These are phyloP conservation scores for Aleadryas rufinucha DNA, from an alignment of 2,113 vertebrate genomes.

Conservation along the genomic window DNA sequence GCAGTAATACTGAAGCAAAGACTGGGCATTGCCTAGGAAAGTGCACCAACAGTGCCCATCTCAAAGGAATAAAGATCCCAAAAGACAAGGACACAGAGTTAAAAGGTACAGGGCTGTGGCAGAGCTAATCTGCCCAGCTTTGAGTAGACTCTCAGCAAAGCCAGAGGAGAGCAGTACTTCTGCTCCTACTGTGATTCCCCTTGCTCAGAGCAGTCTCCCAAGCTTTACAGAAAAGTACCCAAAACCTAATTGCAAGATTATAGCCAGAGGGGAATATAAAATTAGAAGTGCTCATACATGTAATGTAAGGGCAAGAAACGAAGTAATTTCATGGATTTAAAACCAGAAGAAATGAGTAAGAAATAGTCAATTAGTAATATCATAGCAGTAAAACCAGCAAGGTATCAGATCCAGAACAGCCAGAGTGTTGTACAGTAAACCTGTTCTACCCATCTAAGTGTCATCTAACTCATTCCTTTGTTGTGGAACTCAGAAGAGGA, in stretches of 20 bases:
- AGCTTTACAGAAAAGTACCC: not conserved
- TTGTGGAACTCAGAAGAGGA: not conserved
- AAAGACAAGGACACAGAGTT: not conserved
- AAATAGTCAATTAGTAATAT: not conserved
- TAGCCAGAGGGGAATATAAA: not conserved
- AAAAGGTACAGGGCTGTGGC: not conserved
- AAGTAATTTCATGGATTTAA: not conserved
- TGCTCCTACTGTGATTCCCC: not conserved
- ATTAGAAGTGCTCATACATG: not conserved
- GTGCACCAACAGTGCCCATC: not conserved
- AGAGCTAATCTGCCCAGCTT: not conserved
- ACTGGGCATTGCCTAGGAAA: not conserved
- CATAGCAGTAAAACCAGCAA: not conserved
- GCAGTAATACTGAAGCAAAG: not conserved
- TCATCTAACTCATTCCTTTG: not conserved
- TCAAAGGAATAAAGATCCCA: not conserved
- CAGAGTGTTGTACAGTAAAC: not conserved
- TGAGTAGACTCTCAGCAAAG: not conserved
- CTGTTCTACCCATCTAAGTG: not conserved
- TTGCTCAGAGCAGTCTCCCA: not conserved
- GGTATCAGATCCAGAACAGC: not conserved
- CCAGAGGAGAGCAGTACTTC: not conserved
- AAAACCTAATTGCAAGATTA: not conserved
- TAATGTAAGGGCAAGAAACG: not conserved
- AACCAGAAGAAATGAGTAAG: not conserved